Evolutionary conservation across 2,888 invertebrate species (phyloP).

Genomic region (Tetranychus piercei): DNA sequence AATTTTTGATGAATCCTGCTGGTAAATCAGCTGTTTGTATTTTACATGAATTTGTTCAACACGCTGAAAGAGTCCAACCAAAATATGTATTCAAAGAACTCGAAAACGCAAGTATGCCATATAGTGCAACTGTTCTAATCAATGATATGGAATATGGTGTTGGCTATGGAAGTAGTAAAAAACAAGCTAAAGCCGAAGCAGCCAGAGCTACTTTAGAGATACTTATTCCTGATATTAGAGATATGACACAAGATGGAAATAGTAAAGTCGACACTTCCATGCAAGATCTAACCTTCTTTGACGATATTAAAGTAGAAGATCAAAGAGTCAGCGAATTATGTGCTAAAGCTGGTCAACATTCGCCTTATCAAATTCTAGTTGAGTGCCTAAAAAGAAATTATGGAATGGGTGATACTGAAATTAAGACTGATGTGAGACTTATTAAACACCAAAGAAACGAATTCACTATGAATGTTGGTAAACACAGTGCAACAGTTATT

Average conservation of each 20-base stretch:
- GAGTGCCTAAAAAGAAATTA: slow-evolving; percentile 82
- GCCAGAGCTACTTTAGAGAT: slow-evolving; percentile 72
- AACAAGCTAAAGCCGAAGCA: slow-evolving; percentile 84
- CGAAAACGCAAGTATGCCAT: slow-evolving; percentile 79
- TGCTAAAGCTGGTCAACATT: slow-evolving; percentile 84
- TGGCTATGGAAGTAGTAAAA: slow-evolving; percentile 84
- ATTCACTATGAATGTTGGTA: slow-evolving; percentile 82
- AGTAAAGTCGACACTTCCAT: slow-evolving; percentile 28
- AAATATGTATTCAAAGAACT: slow-evolving; percentile 77
- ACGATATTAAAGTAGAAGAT: slow-evolving; percentile 79
- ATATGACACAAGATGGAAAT: slow-evolving; percentile 32
- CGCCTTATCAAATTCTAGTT: slow-evolving; percentile 75
- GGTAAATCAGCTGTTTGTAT: slow-evolving; percentile 88
- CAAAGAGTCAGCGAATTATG: slow-evolving; percentile 84
- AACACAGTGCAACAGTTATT: slow-evolving; percentile 65
- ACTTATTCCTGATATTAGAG: slow-evolving; percentile 74
- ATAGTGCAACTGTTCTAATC: slow-evolving; percentile 78
- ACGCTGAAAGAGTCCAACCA: slow-evolving; percentile 79
- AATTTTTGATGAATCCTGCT: slow-evolving; percentile 93
- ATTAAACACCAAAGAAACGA: slow-evolving; percentile 77
- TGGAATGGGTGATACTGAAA: slow-evolving; percentile 69
- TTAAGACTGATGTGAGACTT: slow-evolving; percentile 66
- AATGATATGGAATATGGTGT: slow-evolving; percentile 80
- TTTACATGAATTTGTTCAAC: slow-evolving; percentile 89
- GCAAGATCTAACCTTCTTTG: slow-evolving; percentile 47